These are phyloP conservation scores for Bettongia penicillata DNA, from an alignment of 2,113 vertebrate genomes.

Conservation along the genomic window DNA sequence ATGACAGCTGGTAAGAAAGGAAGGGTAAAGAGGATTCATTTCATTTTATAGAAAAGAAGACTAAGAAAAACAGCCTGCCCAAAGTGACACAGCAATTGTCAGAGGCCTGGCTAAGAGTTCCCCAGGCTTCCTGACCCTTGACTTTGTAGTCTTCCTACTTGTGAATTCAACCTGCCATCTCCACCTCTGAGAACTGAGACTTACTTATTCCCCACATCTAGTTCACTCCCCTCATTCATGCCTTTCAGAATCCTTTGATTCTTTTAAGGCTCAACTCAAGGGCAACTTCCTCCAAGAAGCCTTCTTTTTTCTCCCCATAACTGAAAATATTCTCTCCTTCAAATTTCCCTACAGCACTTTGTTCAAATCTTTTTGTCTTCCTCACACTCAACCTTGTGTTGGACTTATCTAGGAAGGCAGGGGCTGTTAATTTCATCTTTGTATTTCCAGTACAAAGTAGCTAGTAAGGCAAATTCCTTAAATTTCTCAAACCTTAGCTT, in stretches of 20 bases:
- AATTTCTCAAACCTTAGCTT: not conserved
- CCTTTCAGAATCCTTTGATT: no score
- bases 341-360: no score
- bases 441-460: not conserved
- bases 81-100: not conserved
- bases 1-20: not conserved
- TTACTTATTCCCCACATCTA: no score
- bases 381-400: not conserved
- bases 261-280: no score
- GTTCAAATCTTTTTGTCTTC: not conserved
- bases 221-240: no score
- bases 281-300: no score
- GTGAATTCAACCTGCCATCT: no score
- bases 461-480: not conserved
- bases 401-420: not conserved
- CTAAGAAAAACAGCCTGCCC: not conserved
- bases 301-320: no score
- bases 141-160: not conserved
- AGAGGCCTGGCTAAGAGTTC: not conserved
- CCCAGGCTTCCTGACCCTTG: not conserved
- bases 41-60: not conserved
- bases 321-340: no score
- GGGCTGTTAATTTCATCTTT: not conserved
- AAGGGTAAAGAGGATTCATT: not conserved
- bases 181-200: no score